A percentile compares a stretch with the other conserved stretches of the same genome.
Evolutionary conservation across 2,888 invertebrate species (phyloP).

Genomic region (Agrotis clavis): DNA sequence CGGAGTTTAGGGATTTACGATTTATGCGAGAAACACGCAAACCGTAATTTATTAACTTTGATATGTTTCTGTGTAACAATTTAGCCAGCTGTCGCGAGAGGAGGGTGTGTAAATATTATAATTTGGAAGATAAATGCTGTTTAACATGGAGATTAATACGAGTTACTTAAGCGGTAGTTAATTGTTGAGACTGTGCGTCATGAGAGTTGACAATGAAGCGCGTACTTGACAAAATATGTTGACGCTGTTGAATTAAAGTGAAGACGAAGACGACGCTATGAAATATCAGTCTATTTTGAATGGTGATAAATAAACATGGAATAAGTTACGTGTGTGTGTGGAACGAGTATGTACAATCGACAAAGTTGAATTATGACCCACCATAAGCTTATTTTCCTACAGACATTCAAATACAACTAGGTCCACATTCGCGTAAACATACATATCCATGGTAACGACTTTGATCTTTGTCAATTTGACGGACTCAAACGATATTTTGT

Average conservation of each 20-base stretch:
- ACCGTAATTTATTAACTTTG: conserved; percentile 45
- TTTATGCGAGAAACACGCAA: conserved; percentile 25
- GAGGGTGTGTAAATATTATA: conserved; percentile 9
- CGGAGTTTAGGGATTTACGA: conserved; percentile 38
- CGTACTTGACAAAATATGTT: neutral
- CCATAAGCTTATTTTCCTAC: too few species aligned
- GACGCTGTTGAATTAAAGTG: neutral
- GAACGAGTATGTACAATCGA: too few species aligned
- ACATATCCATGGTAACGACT: too few species aligned
- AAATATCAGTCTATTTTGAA: too few species aligned
- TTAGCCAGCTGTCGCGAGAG: conserved; percentile 31
- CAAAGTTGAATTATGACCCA: too few species aligned
- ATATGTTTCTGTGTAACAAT: conserved; percentile 11
- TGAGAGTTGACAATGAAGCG: neutral
- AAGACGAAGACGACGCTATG: too few species aligned
- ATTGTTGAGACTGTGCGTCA: neutral
- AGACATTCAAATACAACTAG: too few species aligned
- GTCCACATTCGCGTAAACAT: too few species aligned
- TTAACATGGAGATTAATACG: conserved; percentile 3
- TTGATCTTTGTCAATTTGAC: too few species aligned
- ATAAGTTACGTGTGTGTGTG: too few species aligned
- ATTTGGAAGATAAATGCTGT: conserved; percentile 26
- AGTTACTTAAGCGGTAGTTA: neutral
- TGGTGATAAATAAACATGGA: too few species aligned
- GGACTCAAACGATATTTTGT: too few species aligned